Evolutionary conservation across 2,888 invertebrate species (phyloP), one percentile per base, ranked within the genome.

Genomic region (Drosophila ochracea): DNA sequence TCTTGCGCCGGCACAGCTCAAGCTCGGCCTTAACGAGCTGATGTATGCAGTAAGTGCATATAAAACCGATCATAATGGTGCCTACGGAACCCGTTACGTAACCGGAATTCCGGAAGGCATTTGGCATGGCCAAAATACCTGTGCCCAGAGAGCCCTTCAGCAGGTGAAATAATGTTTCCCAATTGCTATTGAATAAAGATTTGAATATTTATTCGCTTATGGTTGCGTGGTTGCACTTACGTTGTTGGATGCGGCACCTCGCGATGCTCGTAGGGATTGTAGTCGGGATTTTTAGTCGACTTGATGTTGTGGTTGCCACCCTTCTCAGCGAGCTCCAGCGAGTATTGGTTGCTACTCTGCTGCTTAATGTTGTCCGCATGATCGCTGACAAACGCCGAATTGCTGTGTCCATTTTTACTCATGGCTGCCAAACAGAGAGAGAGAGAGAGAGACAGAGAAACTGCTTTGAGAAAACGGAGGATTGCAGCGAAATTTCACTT

Each of bases 31-130:
- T 93, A 9, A 95, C 95, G 76, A 99, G 94, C 76, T 98, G 94
- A 92, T 98, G 97, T 93, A 99, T 98, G 92, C 99, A 99, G 93
- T 99, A 98, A 5, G 98, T 97, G 93, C 98, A 98, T 41, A 99
- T 95, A 31, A 97, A 93, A 0, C 98, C 99, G 82, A 99, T 97
- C 5, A 97, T 87, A 16, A 97, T 92, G 0, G 99, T 96, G 10
- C 97, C 97, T 28, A 97, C 93, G 2, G 96, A 92, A 13, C 99
- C 99, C 5, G 98, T 95, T 9, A 93, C 69, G 62, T 93, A 93
- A 37, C 93, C 93, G 0, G 97, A 95, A 93, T 97, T 95, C 83
- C 94, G 94, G 89, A 97, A 95, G 25, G 97, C 97, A 88, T 95
- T 92, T n/a, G 93, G 93, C 93, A 99, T 97, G 25, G 99, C 98